Evolutionary conservation across 2,888 invertebrate genomes (phyloP), one percentile per base, ranked within the genome.

Genomic region (Ophioninae sp.): DNA sequence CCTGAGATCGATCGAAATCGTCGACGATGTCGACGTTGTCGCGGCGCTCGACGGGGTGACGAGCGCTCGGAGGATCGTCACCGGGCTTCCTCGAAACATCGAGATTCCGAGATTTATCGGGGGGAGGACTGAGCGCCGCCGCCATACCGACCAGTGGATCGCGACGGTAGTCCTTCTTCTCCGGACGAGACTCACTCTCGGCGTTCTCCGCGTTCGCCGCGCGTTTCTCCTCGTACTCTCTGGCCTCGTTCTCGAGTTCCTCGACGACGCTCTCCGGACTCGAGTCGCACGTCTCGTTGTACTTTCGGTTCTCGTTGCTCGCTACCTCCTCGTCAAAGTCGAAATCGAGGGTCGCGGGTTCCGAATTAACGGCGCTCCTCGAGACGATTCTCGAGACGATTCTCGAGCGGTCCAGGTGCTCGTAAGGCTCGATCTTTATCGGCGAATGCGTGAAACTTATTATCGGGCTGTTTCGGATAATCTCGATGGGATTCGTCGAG

Each of bases 391-490:
- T 9, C 6, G 5, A 17, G 6, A 67, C 56, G 37, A 83, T 75
- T 67, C 84, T 37, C 2, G 84, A 86, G 9, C 82, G 85, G n/a
- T 87, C 88, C 17, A 90, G 65, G 37, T 88, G 88, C 58, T 89
- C 89, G 61, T 91, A 91, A 0, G 89, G 88, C 73, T 89, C 90
- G 9, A 88, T 87, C 69, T 90, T 91, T 17, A 90, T 88, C 0
- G 90, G 89, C 5, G 91, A 90, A 81, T 92, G 92, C 1, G 91
- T 90, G 56, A 93, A 92, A 79, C 92, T 92, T 2, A 93, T 91
- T 37, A 92, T 90, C 0, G 92, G 91, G 82, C 91, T 92, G 79
- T 90, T 92, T 61, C 89, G 90, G 67, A 92, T 90, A 17, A 92
- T 88, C 79, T 93, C 93, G 51, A 93, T 93, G 5, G 92, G 92